Conservation (phyloP, 2,113 vertebrate genomes). For the Probosciger aterrimus region DNA sequence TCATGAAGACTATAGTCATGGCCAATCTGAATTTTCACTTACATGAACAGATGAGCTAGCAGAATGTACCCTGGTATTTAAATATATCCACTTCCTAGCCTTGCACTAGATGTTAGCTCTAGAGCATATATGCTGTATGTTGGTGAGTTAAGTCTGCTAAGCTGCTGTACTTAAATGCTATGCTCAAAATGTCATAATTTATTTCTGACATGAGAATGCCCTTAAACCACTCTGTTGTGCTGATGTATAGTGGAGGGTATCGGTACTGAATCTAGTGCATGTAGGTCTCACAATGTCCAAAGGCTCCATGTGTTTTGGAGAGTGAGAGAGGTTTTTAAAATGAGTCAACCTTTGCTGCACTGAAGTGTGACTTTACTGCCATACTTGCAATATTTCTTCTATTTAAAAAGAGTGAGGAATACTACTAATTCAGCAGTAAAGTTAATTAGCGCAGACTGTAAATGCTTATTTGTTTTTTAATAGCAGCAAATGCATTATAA, state of each 20-base stretch:
- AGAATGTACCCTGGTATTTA: not conserved
- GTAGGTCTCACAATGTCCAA: not conserved
- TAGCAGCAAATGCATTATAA: slow-evolving; percentile 16
- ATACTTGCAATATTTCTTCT: not conserved
- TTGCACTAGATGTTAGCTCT: not conserved
- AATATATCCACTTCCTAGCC: not conserved
- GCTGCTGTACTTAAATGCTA: not conserved
- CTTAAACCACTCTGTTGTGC: not conserved
- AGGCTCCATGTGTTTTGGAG: not conserved
- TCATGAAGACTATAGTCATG: not conserved
- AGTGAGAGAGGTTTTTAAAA: not conserved
- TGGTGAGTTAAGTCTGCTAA: not conserved
- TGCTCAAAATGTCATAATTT: not conserved
- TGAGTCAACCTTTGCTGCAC: not conserved
- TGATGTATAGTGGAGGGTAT: not conserved
- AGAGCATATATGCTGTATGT: too few species aligned
- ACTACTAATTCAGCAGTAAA: slow-evolving; percentile 11
- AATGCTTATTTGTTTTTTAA: slow-evolving; percentile 45
- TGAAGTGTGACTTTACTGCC: not conserved
- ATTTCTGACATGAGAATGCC: not conserved
- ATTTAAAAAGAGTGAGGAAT: not conserved
- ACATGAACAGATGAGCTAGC: not conserved
- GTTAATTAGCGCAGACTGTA: slow-evolving; percentile 9
- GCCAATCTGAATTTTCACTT: not conserved
- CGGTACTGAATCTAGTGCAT: not conserved